Base-by-base conservation (phyloP, 2,888 invertebrate genomes). In the Drosophila siamana region DNA sequence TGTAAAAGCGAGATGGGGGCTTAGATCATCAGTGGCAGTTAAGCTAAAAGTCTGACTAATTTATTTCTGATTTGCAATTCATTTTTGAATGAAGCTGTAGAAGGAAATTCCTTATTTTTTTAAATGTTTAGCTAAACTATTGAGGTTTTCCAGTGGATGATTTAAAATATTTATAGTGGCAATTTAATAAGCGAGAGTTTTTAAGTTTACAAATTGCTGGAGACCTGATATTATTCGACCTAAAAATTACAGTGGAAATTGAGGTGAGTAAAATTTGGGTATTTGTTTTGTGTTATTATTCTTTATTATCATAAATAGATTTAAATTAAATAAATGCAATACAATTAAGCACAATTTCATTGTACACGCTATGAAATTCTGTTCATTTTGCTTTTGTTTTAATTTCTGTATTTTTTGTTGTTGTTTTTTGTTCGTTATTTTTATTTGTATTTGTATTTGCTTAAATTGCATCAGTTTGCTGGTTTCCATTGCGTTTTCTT, bases 281-380 rank as follows among this genome's bases (percentile, higher is more conserved):
- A n/a, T 41, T 43, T 52, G 44, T 54, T 64, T 78, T 74, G 69
- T 88, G 70, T 85, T 85, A 87, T 83, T 75, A 77, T 85, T 89
- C 77, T 88, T 85, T 86, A 89, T 86, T 86, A 88, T 86, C 80
- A 89, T 84, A 88, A 86, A 82, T 86, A 80, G 74, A 84, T 83
- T 89, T 90, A 85, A 87, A 80, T 80, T 88, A 89, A 88, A 78
- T 90, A 90, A 90, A 90, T 90, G 90, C 90, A 86, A 81, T 86
- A 86, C 80, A 86, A 89, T 86, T 90, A 90, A 90, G 91, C 91
- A 90, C 90, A 88, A 79, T 84, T 84, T 64, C 87, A 88, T 78
- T 65, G 74, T 71, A 80, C 74, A 69, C 65, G 67, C 84, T 69
- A 70, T 84, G 89, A 86, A 88, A 83, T 83, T 86, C 68, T 44